A percentile compares a stretch with the other conserved stretches of the same genome.
Evolutionary conservation across 2,113 vertebrate genomes (phyloP).

Genomic region (Dolichallabes microphthalmus): DNA sequence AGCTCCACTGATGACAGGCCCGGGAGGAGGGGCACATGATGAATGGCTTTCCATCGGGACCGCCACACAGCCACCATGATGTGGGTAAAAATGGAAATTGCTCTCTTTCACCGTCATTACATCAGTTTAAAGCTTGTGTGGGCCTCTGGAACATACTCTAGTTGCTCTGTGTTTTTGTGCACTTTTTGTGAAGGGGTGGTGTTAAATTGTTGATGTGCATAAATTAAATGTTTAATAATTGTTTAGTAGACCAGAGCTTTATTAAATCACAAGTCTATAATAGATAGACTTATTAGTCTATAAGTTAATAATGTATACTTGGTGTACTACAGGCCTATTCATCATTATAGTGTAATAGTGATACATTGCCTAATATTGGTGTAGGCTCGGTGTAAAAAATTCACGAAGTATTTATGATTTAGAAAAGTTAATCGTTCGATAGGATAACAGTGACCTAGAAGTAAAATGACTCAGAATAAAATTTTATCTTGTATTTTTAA

Average conservation of each 20-base stretch:
- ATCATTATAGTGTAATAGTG: not conserved
- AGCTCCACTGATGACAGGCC: constrained; percentile 75
- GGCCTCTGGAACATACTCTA: constrained; percentile 72
- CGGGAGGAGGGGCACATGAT: constrained; percentile 77
- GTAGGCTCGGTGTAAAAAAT: not conserved
- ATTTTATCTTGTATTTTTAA: not conserved
- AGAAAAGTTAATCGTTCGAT: not conserved
- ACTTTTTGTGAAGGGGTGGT: constrained; percentile 19
- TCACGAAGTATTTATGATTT: not conserved
- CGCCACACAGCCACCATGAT: constrained; percentile 75
- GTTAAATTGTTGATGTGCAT: constrained; percentile 39
- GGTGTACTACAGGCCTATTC: not conserved
- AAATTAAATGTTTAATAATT: constrained; percentile 19
- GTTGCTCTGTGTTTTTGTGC: constrained; percentile 29
- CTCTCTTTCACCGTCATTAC: constrained; percentile 78
- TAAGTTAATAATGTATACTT: not conserved
- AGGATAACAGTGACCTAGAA: not conserved
- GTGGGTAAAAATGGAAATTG: constrained; percentile 79
- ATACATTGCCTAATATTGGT: not conserved
- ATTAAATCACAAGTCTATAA: constrained; percentile 13
- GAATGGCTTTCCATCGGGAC: constrained; percentile 79
- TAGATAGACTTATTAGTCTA: not conserved
- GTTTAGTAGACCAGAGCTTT: not conserved
- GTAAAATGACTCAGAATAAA: not conserved
- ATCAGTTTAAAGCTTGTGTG: constrained; percentile 77